Percentiles rank a stretch among this genome's conserved stretches.
Conservation (phyloP, 2,888 invertebrate genomes). For the Elgonia sp. region DNA sequence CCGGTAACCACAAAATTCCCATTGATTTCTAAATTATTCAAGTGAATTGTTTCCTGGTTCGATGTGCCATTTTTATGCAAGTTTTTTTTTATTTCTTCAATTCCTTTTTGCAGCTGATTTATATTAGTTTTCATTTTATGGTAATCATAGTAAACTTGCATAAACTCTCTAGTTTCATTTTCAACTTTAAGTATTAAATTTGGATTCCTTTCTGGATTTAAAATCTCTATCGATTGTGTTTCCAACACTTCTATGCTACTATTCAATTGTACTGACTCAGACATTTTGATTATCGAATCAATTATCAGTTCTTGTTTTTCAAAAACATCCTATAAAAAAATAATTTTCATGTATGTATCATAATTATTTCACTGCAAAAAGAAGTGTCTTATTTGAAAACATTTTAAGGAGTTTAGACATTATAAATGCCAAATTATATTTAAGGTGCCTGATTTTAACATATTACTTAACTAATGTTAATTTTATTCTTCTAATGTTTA, state of each 20-base stretch:
- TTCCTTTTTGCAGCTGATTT: background rate
- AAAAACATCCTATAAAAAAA: conserved; percentile 76
- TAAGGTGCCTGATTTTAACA: no score
- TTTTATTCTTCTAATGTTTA: no score
- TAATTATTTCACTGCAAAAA: no score
- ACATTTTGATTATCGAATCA: conserved; percentile 74
- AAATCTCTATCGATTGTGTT: conserved; percentile 25
- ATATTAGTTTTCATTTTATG: background rate
- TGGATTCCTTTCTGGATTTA: background rate
- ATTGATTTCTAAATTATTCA: conserved; percentile 80
- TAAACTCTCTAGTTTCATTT: conserved; percentile 36
- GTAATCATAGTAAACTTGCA: conserved; percentile 64
- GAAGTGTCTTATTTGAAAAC: no score
- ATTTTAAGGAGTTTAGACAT: no score
- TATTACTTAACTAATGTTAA: no score
- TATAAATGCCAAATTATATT: no score
- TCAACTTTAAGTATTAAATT: conserved; percentile 73
- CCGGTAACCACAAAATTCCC: conserved; percentile 84
- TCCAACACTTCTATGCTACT: conserved; percentile 78
- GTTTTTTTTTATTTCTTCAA: conserved; percentile 73
- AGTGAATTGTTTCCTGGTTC: conserved; percentile 55
- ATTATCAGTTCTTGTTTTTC: conserved; percentile 80
- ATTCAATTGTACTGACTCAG: conserved; percentile 74
- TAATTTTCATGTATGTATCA: background rate
- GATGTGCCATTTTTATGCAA: conserved; percentile 65